These are phyloP conservation scores for Tinamus major DNA, from an alignment of 2,797 vertebrate genomes.

Conservation along the genomic window DNA sequence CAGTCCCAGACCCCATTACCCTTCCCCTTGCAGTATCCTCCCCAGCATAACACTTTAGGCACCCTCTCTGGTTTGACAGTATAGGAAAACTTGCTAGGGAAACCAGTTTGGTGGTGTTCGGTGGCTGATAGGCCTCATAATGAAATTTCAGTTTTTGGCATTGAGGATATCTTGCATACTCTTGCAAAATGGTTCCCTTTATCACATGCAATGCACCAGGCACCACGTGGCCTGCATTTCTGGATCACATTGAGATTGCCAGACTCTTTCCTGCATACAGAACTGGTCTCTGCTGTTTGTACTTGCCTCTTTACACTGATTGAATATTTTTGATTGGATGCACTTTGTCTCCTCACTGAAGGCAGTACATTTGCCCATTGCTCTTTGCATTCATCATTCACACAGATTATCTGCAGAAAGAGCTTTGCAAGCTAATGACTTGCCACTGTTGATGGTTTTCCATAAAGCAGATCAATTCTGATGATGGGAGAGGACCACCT, in stretches of 20 bases:
- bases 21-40: not conserved
- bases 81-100: not conserved
- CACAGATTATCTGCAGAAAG: not conserved
- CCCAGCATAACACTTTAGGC: not conserved
- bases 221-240: not conserved
- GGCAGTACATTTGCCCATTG: not conserved
- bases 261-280: not conserved
- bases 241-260: fast-evolving
- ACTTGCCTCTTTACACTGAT: not conserved
- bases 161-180: not conserved
- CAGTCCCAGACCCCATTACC: not conserved
- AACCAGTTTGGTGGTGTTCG: not conserved
- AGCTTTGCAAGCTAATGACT: not conserved
- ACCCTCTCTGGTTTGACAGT: not conserved
- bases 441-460: not conserved
- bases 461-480: not conserved
- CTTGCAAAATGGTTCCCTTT: not conserved
- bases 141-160: not conserved
- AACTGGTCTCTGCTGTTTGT: not conserved
- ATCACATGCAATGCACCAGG: fast-evolving
- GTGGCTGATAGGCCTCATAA: not conserved
- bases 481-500: not conserved
- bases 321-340: not conserved
- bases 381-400: not conserved
- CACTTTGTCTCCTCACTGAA: not conserved